Conservation (phyloP, 2,888 invertebrate species). For the Orchesellides sinensis region DNA sequence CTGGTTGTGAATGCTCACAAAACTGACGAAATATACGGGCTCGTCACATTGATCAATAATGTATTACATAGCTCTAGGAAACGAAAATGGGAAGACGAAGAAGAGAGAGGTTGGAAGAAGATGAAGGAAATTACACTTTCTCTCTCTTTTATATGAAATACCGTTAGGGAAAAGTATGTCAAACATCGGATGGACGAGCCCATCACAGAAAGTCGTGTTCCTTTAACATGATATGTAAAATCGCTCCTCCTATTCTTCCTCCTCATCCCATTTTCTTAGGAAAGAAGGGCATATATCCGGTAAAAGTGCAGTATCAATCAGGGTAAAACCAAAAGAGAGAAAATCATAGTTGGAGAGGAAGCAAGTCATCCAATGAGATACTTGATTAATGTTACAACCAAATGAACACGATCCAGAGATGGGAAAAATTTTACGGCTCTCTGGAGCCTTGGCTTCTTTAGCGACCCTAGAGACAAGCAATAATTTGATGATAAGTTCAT, state of each 20-base stretch:
- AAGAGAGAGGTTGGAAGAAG: slow-evolving; percentile 13
- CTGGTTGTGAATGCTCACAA: slow-evolving; percentile 15
- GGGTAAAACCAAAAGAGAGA: slow-evolving; percentile 13
- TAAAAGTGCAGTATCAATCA: slow-evolving; percentile 36
- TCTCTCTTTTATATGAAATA: background rate
- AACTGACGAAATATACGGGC: slow-evolving; percentile 20
- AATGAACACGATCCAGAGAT: slow-evolving; percentile 56
- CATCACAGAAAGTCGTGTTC: background rate
- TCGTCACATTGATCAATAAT: slow-evolving; percentile 61
- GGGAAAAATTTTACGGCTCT: slow-evolving; percentile 54
- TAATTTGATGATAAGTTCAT: slow-evolving; percentile 67
- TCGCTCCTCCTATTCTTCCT: background rate
- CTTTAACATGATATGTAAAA: slow-evolving; percentile 15
- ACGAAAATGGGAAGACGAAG: background rate
- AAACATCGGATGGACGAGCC: slow-evolving; percentile 48
- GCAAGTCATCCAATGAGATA: slow-evolving; percentile 55
- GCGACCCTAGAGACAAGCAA: slow-evolving; percentile 62
- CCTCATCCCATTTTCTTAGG: background rate
- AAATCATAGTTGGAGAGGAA: slow-evolving; percentile 11
- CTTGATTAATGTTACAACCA: slow-evolving; percentile 67
- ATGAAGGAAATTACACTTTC: slow-evolving; percentile 50
- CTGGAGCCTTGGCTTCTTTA: slow-evolving; percentile 56
- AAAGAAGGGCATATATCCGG: slow-evolving; percentile 17
- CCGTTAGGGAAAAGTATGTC: slow-evolving; percentile 45
- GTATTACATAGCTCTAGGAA: slow-evolving; percentile 11